A percentile compares a stretch with the other conserved stretches of the same genome.
Evolutionary conservation across 2,888 invertebrate species (phyloP).

Genomic region (Ennomos erosarius): DNA sequence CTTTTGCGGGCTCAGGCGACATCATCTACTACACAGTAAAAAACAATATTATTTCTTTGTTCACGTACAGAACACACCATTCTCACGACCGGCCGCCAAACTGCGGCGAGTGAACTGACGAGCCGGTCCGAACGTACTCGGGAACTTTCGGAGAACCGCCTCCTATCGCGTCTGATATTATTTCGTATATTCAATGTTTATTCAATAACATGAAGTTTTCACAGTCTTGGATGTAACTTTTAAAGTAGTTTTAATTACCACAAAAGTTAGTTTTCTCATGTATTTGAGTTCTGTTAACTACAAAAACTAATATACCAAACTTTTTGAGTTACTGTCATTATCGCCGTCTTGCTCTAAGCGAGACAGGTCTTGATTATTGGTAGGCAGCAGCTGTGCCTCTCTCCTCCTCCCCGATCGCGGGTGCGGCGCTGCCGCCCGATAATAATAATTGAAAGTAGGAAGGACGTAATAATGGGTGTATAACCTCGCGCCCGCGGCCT

Average conservation of each 20-base stretch:
- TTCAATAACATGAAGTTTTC: constrained; percentile 13
- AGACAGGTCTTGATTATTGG: constrained; percentile 84
- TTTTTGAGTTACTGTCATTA: constrained; percentile 49
- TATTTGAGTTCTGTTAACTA: not conserved
- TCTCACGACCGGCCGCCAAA: constrained; percentile 83
- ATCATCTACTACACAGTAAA: constrained; percentile 79
- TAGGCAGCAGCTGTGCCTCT: constrained; percentile 86
- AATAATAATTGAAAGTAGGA: constrained; percentile 86
- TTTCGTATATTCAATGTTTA: constrained; percentile 54
- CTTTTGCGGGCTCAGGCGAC: constrained; percentile 82
- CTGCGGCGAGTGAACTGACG: constrained; percentile 82
- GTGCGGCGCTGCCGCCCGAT: constrained; percentile 83
- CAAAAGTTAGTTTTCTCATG: not conserved
- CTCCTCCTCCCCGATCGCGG: constrained; percentile 83
- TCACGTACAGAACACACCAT: constrained; percentile 79
- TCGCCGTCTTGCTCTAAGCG: constrained; percentile 71
- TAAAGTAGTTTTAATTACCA: constrained; percentile 1
- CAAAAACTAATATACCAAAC: constrained; percentile 23
- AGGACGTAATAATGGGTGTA: constrained; percentile 86
- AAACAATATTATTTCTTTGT: constrained; percentile 79
- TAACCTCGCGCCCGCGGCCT: constrained; percentile 85
- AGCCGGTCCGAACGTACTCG: constrained; percentile 68
- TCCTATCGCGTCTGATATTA: constrained; percentile 78
- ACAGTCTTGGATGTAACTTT: not conserved
- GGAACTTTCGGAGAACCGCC: constrained; percentile 81